A percentile compares a stretch with the other conserved stretches of the same genome.
These are phyloP conservation scores for Phainopepla nitens DNA, from an alignment of 2,113 vertebrate genomes.

Conservation along the genomic window DNA sequence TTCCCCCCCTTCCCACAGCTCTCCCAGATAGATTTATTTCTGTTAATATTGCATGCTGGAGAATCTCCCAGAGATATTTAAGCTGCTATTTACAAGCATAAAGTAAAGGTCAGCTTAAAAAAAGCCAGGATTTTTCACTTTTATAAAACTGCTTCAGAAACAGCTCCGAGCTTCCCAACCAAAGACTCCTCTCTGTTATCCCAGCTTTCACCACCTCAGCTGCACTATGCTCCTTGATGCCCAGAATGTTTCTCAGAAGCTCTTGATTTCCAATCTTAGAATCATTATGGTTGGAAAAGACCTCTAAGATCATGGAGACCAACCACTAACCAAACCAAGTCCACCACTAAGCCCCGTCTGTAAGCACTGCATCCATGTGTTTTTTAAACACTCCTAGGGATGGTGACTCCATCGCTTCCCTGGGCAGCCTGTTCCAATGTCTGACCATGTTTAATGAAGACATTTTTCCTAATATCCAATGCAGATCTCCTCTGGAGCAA, in stretches of 20 bases:
- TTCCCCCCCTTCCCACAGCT: not conserved
- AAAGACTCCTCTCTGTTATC: not conserved
- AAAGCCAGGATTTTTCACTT: not conserved
- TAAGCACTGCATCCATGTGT: fast-evolving
- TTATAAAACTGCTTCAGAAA: not conserved
- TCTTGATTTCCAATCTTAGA: not conserved
- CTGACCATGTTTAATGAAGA: not conserved
- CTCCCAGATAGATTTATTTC: not conserved
- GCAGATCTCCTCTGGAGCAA: not conserved
- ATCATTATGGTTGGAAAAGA: not conserved
- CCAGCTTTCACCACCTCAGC: not conserved
- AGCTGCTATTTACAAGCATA: not conserved
- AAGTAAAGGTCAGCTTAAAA: not conserved
- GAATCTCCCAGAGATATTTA: not conserved
- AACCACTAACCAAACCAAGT: not conserved
- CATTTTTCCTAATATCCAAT: not conserved
- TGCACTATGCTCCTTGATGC: not conserved
- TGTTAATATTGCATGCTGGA: not conserved
- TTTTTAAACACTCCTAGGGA: not conserved
- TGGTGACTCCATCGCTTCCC: not conserved
- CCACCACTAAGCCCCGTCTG: not conserved
- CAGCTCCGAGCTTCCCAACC: not conserved
- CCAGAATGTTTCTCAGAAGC: not conserved
- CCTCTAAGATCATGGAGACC: not conserved
- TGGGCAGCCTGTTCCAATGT: not conserved